Percentiles rank a stretch among this genome's conserved stretches.
phyloP scores from a whole-genome alignment of 2,113 vertebrate genomes.

The Phaetusa simplex region DNA sequence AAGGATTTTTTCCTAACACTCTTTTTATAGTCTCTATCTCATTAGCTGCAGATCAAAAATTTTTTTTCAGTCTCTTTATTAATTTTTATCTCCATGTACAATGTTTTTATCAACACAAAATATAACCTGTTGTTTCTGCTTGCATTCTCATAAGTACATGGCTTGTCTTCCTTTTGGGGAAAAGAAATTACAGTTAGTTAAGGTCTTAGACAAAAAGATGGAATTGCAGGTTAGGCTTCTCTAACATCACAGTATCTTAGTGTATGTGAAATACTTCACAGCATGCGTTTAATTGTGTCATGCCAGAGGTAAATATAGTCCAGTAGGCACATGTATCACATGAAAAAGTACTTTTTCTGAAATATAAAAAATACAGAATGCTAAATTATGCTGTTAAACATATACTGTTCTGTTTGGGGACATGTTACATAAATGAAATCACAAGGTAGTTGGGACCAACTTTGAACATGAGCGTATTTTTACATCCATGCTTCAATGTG shows the following conservation, averaged over 20 bases:
- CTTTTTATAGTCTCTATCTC: constrained; percentile 34
- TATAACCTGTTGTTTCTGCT: not conserved
- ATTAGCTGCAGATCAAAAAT: not conserved
- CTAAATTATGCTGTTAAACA: not conserved
- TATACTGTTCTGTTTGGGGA: not conserved
- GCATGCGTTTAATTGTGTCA: not conserved
- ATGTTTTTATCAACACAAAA: constrained; percentile 1
- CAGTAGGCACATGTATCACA: not conserved
- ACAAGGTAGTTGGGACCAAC: not conserved
- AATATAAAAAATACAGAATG: not conserved
- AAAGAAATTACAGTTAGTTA: not conserved
- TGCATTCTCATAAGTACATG: not conserved
- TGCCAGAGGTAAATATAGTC: not conserved
- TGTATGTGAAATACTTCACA: not conserved
- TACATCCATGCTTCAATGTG: constrained; percentile 15
- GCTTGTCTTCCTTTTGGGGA: constrained; percentile 15
- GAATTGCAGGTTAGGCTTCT: not conserved
- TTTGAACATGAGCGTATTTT: not conserved
- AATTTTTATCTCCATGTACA: not conserved
- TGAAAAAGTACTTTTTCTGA: not conserved
- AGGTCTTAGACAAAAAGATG: not conserved
- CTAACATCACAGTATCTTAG: not conserved
- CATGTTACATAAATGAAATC: not conserved
- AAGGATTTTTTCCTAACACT: constrained; percentile 12
- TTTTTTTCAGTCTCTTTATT: constrained; percentile 19